phyloP scores from a whole-genome alignment of 2,113 vertebrate genomes.

The Cyanoramphus novaezelandiae region DNA sequence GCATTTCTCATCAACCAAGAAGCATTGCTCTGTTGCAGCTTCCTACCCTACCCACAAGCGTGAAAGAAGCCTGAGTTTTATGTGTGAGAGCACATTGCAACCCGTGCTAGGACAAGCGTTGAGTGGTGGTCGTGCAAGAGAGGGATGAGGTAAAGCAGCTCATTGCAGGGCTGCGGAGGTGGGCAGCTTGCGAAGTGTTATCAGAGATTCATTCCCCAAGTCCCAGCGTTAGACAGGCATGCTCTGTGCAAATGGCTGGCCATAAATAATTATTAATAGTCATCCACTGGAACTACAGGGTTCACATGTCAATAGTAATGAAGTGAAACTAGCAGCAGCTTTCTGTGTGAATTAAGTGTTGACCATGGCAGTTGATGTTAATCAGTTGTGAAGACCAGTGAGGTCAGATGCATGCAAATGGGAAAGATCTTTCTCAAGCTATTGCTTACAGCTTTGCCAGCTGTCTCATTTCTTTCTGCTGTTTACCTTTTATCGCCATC shows the following conservation, averaged over 20 bases:
- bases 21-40: background rate
- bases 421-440: background rate
- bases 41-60: background rate
- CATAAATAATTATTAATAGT: constrained; percentile 35
- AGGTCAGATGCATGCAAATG: constrained; percentile 34
- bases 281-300: background rate
- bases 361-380: constrained; percentile 4
- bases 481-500: background rate
- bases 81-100: background rate
- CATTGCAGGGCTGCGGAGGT: background rate
- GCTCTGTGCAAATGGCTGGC: background rate
- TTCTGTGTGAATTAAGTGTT: constrained; percentile 19
- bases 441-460: background rate
- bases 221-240: background rate
- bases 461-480: background rate
- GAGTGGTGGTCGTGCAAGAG: background rate
- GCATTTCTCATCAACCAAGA: background rate
- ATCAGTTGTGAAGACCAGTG: background rate
- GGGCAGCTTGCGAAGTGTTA: background rate
- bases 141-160: background rate
- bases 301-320: constrained; percentile 36
- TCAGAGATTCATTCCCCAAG: background rate
- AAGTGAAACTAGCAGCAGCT: constrained; percentile 26
- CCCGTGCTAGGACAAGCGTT: background rate
- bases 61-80: background rate